phyloP scores from a whole-genome alignment of 2,113 vertebrate genomes.

The Lonchura striata region DNA sequence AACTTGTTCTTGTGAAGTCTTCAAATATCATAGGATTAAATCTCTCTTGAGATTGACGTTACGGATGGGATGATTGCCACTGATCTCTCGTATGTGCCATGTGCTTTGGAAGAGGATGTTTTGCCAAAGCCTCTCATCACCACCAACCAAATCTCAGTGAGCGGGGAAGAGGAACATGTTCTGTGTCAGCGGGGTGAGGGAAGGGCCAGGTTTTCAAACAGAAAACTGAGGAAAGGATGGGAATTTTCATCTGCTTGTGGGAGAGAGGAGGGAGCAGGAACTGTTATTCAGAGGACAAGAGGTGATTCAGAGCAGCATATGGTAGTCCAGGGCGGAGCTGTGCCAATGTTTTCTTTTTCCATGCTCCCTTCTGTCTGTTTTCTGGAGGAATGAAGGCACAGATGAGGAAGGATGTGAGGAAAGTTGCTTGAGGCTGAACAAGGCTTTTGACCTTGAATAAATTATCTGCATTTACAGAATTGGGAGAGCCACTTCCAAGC shows the following conservation, averaged over 20 bases:
- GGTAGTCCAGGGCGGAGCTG: neutral
- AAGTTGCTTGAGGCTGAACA: neutral
- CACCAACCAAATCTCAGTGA: neutral
- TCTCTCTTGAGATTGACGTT: constrained; percentile 26
- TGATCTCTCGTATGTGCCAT: neutral
- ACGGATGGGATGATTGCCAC: constrained; percentile 20
- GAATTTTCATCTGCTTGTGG: neutral
- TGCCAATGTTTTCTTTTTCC: neutral
- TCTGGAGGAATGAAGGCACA: neutral
- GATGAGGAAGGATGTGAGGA: neutral
- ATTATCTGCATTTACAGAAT: neutral
- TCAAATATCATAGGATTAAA: neutral
- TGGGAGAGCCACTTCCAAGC: neutral
- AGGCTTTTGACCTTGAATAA: neutral
- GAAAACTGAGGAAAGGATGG: neutral
- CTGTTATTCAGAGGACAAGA: neutral
- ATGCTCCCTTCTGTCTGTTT: neutral
- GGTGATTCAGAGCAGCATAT: neutral
- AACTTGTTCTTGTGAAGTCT: constrained; percentile 11
- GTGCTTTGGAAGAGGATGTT: neutral
- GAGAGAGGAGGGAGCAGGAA: neutral
- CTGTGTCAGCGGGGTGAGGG: neutral
- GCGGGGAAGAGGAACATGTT: neutral
- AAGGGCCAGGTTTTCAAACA: neutral
- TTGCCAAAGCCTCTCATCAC: neutral